Conservation (phyloP, 2,113 vertebrate species). For the Lynx canadensis region DNA sequence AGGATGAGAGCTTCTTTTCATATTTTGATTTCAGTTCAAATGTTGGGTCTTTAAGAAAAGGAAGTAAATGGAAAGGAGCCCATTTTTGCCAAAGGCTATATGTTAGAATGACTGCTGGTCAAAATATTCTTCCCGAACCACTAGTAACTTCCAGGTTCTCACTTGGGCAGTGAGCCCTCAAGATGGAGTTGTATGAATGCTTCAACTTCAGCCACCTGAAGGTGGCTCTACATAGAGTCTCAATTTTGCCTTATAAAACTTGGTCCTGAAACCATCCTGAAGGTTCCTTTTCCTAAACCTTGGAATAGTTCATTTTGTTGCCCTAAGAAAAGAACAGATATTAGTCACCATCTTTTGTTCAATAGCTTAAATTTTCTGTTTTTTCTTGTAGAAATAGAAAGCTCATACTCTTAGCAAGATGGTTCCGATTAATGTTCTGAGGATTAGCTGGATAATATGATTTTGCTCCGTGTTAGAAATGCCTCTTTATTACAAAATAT, state of each 20-base stretch:
- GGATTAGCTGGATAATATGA: conserved; percentile 40
- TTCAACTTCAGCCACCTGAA: background rate
- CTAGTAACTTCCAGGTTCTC: background rate
- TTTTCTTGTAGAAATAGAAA: background rate
- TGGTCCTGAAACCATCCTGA: background rate
- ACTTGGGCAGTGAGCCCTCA: background rate
- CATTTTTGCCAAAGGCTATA: background rate
- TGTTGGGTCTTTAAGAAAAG: background rate
- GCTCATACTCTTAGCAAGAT: background rate
- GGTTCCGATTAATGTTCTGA: background rate
- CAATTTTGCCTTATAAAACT: background rate
- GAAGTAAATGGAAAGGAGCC: background rate
- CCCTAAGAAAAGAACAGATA: background rate
- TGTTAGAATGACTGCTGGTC: background rate
- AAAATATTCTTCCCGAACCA: background rate
- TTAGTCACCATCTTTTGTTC: conserved; percentile 12
- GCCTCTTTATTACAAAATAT: conserved; percentile 52
- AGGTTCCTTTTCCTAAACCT: background rate
- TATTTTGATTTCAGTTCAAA: background rate
- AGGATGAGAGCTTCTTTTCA: background rate
- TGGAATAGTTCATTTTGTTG: conserved; percentile 26
- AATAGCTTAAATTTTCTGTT: background rate
- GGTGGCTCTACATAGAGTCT: background rate
- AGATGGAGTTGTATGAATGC: background rate
- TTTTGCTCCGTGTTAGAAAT: conserved; percentile 35